These are phyloP conservation scores for Diplogasteroides magnus DNA, from an alignment of 1,140 invertebrate species.

Conservation along the genomic window DNA sequence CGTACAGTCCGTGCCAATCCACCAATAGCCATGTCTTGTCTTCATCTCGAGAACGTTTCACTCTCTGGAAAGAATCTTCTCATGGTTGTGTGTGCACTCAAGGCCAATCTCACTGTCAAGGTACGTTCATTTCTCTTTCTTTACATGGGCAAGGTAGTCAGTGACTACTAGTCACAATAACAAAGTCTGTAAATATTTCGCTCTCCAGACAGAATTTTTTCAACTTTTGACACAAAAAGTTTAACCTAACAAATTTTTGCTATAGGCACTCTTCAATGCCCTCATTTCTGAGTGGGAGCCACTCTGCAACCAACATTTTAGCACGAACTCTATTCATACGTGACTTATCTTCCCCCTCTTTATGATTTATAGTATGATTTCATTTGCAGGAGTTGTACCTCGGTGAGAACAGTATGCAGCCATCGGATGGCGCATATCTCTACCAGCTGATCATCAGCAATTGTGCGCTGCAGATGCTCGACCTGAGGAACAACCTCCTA, in stretches of 20 bases:
- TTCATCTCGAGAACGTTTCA: conserved; percentile 34
- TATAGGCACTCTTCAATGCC: too few relatives aligned
- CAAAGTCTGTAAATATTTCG: too few relatives aligned
- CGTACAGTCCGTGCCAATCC: conserved; percentile 27
- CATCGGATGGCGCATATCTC: conserved; percentile 31
- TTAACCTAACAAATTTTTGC: too few relatives aligned
- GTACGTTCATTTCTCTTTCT: not conserved
- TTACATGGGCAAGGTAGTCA: too few relatives aligned
- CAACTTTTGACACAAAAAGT: too few relatives aligned
- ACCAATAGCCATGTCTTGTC: conserved; percentile 22
- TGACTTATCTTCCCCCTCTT: too few relatives aligned
- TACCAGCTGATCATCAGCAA: conserved; percentile 34
- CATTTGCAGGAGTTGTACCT: conserved; percentile 29
- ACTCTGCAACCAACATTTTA: too few relatives aligned
- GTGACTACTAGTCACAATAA: too few relatives aligned
- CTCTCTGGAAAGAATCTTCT: conserved; percentile 35
- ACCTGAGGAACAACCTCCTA: conserved; percentile 33
- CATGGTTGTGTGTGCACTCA: conserved; percentile 29
- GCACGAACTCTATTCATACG: too few relatives aligned
- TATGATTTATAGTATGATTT: conserved; percentile 10
- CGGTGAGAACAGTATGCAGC: conserved; percentile 31
- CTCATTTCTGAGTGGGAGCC: too few relatives aligned
- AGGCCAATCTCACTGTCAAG: conserved; percentile 22
- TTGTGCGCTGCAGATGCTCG: conserved; percentile 25
- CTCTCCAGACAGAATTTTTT: too few relatives aligned